Evolutionary conservation across 2,888 invertebrate genomes (phyloP), one percentile per base, ranked within the genome.

Genomic region (Xanthorhoe designata): DNA sequence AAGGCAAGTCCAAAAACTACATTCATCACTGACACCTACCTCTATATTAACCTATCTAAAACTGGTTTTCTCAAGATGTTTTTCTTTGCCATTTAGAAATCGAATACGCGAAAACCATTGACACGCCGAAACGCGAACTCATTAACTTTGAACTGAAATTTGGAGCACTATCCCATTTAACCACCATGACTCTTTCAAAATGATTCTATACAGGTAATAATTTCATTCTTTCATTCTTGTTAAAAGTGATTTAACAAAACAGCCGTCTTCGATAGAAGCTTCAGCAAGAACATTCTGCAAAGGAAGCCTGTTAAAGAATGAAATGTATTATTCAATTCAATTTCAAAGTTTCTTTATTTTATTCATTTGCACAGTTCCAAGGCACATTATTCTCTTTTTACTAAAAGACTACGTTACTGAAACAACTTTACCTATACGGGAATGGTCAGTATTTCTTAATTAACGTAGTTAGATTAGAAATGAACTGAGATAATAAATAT

Each of bases 401-500:
- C 38, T 38, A 50, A 51, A 51, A 10, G 32, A 32, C 32, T 24
- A 19, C 13, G 9, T 56, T 57, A 32, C 29, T 24, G 47, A 24
- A 45, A 29, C 29, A 57, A 32, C 17, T 32, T 49, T 59, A 59
- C 47, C 56, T 47, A 24, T 35, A 38, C 19, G 24, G 50, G 5
- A 18, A n/a, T 18, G 49, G 50, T 54, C 35, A 51, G 24, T 68
- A 61, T 64, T 58, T 68, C 68, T 68, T 24, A 54, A 61, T 64
- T 61, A 64, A 51, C 57, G 29, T 60, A 38, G 64, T 64, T 53
- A 55, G 60, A 73, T 69, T 68, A 68, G 55, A 65, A 61, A 64
- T 66, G 59, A 72, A 64, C 64, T 55, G 52, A 19, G 64, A 68
- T 64, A 66, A 68, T 71, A 66, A 67, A 73, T 75, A 70, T 72